Base-by-base conservation (phyloP, 2,113 vertebrate genomes). In the Prunella fulvescens region DNA sequence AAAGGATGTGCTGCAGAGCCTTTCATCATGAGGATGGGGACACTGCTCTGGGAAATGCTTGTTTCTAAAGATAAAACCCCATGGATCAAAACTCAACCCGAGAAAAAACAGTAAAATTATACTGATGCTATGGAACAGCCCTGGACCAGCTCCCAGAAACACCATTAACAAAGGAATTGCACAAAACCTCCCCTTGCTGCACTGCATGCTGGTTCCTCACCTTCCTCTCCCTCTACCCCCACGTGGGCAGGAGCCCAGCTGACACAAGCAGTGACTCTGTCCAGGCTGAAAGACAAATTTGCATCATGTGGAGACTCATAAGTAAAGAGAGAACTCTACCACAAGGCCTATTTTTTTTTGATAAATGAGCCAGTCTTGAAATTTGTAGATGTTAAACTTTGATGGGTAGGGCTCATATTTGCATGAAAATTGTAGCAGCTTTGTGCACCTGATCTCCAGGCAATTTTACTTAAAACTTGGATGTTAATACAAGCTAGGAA, bases 21-120 rank as follows among this genome's bases (percentile, higher is more conserved):
- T 73, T 92, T 87, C 82, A 85, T 97, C 86, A 93, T 6, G 71
- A 90, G 56, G 45, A 86, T 1, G 4, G 62, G 60, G 65, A 90
- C 73, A 65, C n/a, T 81, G 69, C 64, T 91, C 64, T 85, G 88
- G 72, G 70, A 90, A 81, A 88, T 1, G 6, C 70, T 90, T 94
- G 86, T 80, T 96, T 90, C 81, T 78, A 86, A 89, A 92, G 87
- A 92, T 90, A 91, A 95, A 93, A 53, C 69, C 73, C 92, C 77
- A 29, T 79, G 78, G 83, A 93, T 91, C 82, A 94, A 96, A 96
- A 93, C 70, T 81, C 69, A 88, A 57, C 71, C 45, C 0, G 1
- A 88, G 72, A 73, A 95, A 94, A 81, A 94, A 44, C 33, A 93
- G 65, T 66, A 67, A 70, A 92, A 86, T 83, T 78, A 88, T 64